Base-by-base conservation (phyloP, 2,113 vertebrate species). In the Prolemur simus region DNA sequence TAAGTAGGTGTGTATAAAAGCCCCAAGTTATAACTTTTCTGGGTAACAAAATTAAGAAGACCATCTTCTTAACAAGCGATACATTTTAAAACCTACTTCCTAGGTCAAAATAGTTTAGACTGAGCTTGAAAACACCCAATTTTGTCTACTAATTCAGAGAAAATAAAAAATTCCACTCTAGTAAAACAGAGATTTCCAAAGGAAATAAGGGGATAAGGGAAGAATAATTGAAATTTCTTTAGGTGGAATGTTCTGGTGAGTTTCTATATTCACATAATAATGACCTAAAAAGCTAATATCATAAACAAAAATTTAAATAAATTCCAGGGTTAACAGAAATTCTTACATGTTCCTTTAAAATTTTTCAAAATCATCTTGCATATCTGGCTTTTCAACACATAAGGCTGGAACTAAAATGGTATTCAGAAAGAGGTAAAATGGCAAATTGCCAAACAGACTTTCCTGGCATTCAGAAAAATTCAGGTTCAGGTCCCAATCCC, bases 241-340 rank as follows among this genome's bases (percentile, higher is more conserved):
- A 95, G 39, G 10, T 49, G 14, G 1, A 20, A 77, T 66, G 15
- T 81, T 84, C 64, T 78, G 37, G 10, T 76, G 56, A 93, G 3
- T 82, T 92, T 95, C 52, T 76, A 10, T n/a, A 92, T 63, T 89
- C 60, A 84, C 45, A 77, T 87, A 15, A 63, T 47, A 81, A 96
- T 15, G 32, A 78, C 63, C 39, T 90, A 73, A 93, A 92, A 71
- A 80, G 54, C 54, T 58, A 73, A 8, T 80, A 74, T 52, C 49
- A 58, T n/a, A 87, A 83, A 83, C 20, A 66, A 45, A 94, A 81
- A 69, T 76, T 84, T 88, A 93, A 64, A 69, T 52, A 82, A 88
- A 96, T 45, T 84, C 9, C 23, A 85, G 63, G n/a, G 25, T 18
- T 93, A 47, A 78, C 13, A 89, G 68, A 77, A 89, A 92, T 56